phyloP scores from a whole-genome alignment of 2,888 invertebrate species.

The Eremobia ochroleuca region DNA sequence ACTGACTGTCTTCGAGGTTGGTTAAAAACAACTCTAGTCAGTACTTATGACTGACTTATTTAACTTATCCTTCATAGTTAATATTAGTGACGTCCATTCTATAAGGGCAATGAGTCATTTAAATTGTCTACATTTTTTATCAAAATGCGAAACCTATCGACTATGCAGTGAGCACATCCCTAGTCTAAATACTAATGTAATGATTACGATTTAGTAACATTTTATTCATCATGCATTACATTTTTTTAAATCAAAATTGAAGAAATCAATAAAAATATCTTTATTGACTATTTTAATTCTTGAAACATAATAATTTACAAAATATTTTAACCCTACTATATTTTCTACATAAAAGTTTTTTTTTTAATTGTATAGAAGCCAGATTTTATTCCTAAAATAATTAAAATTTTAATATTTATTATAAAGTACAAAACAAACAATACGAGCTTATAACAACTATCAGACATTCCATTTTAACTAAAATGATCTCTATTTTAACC shows the following conservation, averaged over 20 bases:
- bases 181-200: conserved; percentile 49
- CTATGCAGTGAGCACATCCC: conserved; percentile 51
- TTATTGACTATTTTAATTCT: conserved; percentile 11
- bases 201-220: conserved; percentile 20
- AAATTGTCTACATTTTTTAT: conserved; percentile 12
- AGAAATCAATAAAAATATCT: conserved; percentile 34
- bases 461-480: conserved; percentile 70
- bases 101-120: conserved; percentile 38
- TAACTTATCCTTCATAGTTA: conserved; percentile 16
- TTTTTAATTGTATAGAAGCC: conserved; percentile 21
- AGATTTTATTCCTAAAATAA: conserved; percentile 9
- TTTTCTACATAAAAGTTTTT: background rate
- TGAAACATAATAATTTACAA: background rate
- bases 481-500: conserved; percentile 75
- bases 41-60: conserved; percentile 35
- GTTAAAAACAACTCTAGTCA: conserved; percentile 51
- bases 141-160: conserved; percentile 20
- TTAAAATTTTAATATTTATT: conserved; percentile 15
- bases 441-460: conserved; percentile 61
- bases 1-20: conserved; percentile 15
- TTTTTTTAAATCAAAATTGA: background rate
- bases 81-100: conserved; percentile 52
- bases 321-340: conserved; percentile 1
- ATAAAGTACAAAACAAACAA: conserved; percentile 58
- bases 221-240: conserved; percentile 19